Conservation (phyloP, 2,113 vertebrate genomes). For the Etia nguti region DNA sequence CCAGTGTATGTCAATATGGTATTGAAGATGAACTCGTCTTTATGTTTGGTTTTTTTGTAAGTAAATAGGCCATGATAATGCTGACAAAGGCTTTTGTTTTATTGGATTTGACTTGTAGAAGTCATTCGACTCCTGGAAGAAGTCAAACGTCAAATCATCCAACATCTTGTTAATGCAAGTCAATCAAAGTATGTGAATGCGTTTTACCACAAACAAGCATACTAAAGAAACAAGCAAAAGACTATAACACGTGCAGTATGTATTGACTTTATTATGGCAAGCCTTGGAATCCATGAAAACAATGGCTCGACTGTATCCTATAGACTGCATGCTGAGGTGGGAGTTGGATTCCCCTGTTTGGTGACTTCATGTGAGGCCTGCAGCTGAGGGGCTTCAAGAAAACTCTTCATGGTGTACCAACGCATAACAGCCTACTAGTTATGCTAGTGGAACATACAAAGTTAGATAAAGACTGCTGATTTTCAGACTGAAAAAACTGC, state of each 20-base stretch:
- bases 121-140: background rate
- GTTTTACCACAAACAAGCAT: background rate
- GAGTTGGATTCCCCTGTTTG: conserved; percentile 60
- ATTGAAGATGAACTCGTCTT: background rate
- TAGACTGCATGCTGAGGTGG: conserved; percentile 61
- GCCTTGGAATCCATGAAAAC: conserved; percentile 42
- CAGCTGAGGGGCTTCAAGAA: conserved; percentile 39
- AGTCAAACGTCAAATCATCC: background rate
- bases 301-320: conserved; percentile 62
- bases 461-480: background rate
- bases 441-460: background rate
- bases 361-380: conserved; percentile 30
- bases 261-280: conserved; percentile 3
- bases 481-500: background rate
- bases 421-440: background rate
- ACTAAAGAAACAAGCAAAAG: background rate
- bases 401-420: conserved; percentile 16
- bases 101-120: background rate
- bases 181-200: background rate
- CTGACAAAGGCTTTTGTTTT: background rate
- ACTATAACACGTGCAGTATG: background rate
- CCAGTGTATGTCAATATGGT: background rate
- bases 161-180: background rate
- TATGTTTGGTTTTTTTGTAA: background rate
- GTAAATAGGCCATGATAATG: background rate